A percentile compares a stretch with the other conserved stretches of the same genome.
Conservation (phyloP, 2,113 vertebrate species). For the Barnardius zonarius region DNA sequence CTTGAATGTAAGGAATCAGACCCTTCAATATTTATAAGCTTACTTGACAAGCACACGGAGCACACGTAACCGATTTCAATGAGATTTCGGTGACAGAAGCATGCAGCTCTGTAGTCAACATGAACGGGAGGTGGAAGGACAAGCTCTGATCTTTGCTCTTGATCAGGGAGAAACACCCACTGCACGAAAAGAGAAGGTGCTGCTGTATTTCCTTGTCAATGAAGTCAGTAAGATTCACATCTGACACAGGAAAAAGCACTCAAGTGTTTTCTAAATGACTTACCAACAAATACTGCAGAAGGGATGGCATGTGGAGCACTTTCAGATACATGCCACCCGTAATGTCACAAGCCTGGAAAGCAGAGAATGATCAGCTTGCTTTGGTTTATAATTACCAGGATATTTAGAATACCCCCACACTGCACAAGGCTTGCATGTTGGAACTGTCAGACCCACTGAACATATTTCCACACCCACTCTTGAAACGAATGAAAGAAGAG, state of each 20-base stretch:
- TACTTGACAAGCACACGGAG: slow-evolving; percentile 96
- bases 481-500: background rate
- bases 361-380: background rate
- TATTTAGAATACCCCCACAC: background rate
- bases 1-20: background rate
- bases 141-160: slow-evolving; percentile 89
- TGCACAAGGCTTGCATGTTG: background rate
- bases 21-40: slow-evolving; percentile 34
- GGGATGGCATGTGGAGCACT: slow-evolving; percentile 87
- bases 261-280: slow-evolving; percentile 31
- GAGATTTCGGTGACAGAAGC: slow-evolving; percentile 96
- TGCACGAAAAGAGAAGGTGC: slow-evolving; percentile 8
- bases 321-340: slow-evolving; percentile 94
- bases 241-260: background rate
- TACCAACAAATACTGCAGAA: slow-evolving; percentile 94
- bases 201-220: background rate
- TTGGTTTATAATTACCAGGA: background rate
- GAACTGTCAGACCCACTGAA: background rate
- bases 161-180: slow-evolving; percentile 97
- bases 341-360: slow-evolving; percentile 92
- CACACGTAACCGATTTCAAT: slow-evolving; percentile 99
- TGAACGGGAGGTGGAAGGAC: slow-evolving; percentile 89
- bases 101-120: slow-evolving; percentile 95
- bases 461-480: background rate
- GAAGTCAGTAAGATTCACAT: background rate